Conservation (phyloP, 1,140 invertebrate genomes). For the Rhyacophila brunnea region DNA sequence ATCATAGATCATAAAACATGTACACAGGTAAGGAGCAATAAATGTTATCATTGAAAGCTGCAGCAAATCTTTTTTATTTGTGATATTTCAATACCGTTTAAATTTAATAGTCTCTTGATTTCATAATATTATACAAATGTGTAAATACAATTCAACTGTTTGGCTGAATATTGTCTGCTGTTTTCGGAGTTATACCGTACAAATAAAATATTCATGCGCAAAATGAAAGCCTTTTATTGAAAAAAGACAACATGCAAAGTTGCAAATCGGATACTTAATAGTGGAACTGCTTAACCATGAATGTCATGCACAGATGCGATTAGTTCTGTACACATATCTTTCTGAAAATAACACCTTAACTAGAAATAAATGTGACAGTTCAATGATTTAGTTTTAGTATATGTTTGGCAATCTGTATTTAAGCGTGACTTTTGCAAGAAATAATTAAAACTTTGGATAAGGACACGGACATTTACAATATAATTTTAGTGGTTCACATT, state of each 20-base stretch:
- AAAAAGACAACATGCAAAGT: neutral
- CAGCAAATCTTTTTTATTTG: conserved; percentile 8
- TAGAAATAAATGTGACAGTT: neutral
- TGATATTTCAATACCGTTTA: conserved; percentile 1
- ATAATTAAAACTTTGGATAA: conserved; percentile 10
- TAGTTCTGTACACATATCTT: neutral
- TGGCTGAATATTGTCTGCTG: conserved; percentile 32
- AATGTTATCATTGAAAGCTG: conserved; percentile 1
- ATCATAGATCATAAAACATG: neutral
- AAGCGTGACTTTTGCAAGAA: conserved; percentile 4
- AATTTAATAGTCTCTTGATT: conserved; percentile 12
- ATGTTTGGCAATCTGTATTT: neutral
- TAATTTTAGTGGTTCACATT: neutral
- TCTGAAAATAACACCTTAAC: neutral
- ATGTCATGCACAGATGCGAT: neutral
- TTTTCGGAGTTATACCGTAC: conserved; percentile 35
- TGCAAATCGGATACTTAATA: neutral
- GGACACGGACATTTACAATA: conserved; percentile 15
- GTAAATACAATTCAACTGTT: conserved; percentile 27
- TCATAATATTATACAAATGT: conserved; percentile 19
- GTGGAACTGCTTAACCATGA: neutral
- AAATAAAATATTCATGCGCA: conserved; percentile 34
- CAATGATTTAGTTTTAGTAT: neutral
- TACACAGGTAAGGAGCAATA: neutral
- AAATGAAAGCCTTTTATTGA: neutral